Evolutionary conservation across 2,888 invertebrate species (phyloP).

Genomic region (Neoscelio sp.): DNA sequence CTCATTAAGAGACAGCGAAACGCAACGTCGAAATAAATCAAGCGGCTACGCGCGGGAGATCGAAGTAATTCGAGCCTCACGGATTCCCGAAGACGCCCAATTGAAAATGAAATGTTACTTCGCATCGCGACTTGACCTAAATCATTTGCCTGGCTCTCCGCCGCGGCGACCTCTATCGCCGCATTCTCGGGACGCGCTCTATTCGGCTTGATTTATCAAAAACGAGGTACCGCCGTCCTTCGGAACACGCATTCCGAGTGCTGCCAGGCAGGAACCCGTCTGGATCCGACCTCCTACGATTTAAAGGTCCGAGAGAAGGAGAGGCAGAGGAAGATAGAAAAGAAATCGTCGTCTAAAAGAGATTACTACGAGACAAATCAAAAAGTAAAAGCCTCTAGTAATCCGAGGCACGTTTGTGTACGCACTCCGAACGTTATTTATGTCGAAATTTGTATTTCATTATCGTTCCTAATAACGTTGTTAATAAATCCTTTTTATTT

Average conservation of each 20-base stretch:
- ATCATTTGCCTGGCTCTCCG: conserved; percentile 46
- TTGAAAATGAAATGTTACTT: too few species aligned
- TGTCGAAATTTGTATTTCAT: too few species aligned
- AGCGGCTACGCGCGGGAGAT: conserved; percentile 74
- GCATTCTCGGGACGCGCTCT: conserved; percentile 58
- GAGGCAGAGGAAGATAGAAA: conserved; percentile 4
- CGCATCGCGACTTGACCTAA: conserved; percentile 64
- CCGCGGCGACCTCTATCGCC: conserved; percentile 24
- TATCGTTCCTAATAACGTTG: too few species aligned
- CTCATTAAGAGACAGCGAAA: conserved; percentile 59
- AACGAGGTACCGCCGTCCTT: conserved; percentile 69
- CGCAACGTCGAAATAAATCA: conserved; percentile 73
- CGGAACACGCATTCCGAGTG: conserved; percentile 65
- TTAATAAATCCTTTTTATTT: too few species aligned
- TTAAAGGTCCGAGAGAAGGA: conserved; percentile 44
- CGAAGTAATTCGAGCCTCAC: conserved; percentile 69
- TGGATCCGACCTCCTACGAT: conserved; percentile 64
- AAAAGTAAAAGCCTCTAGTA: too few species aligned
- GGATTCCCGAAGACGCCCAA: conserved; percentile 57
- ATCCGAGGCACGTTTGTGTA: too few species aligned
- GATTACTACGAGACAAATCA: too few species aligned
- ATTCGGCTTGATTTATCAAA: conserved; percentile 71
- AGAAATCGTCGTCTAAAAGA: conserved; percentile 17
- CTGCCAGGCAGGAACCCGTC: conserved; percentile 49
- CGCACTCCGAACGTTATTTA: too few species aligned